These are phyloP conservation scores for Anabas testudineus DNA, from an alignment of 2,797 vertebrate genomes.

Conservation along the genomic window DNA sequence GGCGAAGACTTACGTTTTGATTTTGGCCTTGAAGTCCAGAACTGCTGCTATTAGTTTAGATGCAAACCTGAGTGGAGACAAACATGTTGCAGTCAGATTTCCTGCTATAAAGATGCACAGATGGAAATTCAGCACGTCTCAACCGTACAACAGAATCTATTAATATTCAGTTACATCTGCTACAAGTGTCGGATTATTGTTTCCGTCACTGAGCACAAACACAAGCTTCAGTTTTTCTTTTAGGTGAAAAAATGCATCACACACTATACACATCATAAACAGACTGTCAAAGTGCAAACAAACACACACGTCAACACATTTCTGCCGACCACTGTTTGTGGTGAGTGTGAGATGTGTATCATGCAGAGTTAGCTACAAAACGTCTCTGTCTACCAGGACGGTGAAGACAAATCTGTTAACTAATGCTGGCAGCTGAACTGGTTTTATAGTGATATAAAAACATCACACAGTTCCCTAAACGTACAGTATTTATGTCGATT, in stretches of 20 bases:
- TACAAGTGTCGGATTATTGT: background rate
- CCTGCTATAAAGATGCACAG: background rate
- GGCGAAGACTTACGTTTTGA: slow-evolving; percentile 79
- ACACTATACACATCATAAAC: too few species aligned
- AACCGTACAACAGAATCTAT: background rate
- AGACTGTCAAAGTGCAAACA: too few species aligned
- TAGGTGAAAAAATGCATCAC: too few species aligned
- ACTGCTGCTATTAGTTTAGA: slow-evolving; percentile 89
- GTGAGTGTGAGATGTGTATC: too few species aligned
- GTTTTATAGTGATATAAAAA: background rate
- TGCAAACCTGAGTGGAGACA: slow-evolving; percentile 82
- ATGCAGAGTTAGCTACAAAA: too few species aligned
- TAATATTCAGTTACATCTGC: background rate
- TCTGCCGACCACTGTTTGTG: too few species aligned
- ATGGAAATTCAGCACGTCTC: background rate
- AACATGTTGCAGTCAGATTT: background rate
- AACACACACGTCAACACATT: too few species aligned
- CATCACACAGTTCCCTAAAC: background rate
- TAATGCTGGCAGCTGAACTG: background rate
- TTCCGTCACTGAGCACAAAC: too few species aligned
- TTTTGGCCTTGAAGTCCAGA: slow-evolving; percentile 87
- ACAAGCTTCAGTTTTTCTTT: too few species aligned
- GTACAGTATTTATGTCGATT: background rate
- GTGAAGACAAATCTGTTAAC: background rate
- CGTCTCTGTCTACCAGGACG: too few species aligned